A percentile compares a stretch with the other conserved stretches of the same genome.
Evolutionary conservation across 2,113 vertebrate genomes (phyloP).

Genomic region (Thalassarche chlororhynchos): DNA sequence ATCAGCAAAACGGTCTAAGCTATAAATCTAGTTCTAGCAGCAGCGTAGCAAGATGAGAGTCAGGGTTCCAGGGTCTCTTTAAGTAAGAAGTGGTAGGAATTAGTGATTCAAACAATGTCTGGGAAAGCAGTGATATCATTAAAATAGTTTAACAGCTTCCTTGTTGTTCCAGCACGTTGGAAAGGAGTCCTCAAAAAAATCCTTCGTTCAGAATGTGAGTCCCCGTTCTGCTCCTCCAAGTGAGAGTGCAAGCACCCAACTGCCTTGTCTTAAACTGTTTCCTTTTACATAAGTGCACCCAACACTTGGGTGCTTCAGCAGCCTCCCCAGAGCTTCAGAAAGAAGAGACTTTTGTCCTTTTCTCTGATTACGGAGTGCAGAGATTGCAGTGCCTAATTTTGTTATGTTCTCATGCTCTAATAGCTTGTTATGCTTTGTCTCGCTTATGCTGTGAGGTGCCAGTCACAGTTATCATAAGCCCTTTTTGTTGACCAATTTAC

Average conservation of each 20-base stretch:
- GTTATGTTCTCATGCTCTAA: background rate
- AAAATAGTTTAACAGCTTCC: background rate
- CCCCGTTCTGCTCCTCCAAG: background rate
- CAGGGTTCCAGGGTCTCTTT: background rate
- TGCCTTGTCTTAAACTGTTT: background rate
- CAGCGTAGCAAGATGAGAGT: background rate
- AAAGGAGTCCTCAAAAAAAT: background rate
- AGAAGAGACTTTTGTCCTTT: background rate
- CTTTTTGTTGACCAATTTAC: background rate
- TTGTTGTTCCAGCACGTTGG: background rate
- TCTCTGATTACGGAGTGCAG: background rate
- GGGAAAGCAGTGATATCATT: background rate
- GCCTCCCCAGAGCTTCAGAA: background rate
- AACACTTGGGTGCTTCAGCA: background rate
- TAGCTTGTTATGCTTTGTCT: conserved; percentile 1
- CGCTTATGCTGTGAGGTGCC: background rate
- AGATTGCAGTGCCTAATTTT: background rate
- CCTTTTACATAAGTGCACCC: background rate
- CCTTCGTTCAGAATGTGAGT: background rate
- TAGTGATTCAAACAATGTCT: background rate
- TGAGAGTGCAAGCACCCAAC: background rate
- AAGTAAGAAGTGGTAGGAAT: background rate
- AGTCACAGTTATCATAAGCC: background rate
- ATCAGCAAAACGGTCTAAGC: background rate
- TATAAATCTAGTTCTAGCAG: background rate